Base-by-base conservation (phyloP, 2,888 invertebrate genomes). In the Crioceris asparagi region DNA sequence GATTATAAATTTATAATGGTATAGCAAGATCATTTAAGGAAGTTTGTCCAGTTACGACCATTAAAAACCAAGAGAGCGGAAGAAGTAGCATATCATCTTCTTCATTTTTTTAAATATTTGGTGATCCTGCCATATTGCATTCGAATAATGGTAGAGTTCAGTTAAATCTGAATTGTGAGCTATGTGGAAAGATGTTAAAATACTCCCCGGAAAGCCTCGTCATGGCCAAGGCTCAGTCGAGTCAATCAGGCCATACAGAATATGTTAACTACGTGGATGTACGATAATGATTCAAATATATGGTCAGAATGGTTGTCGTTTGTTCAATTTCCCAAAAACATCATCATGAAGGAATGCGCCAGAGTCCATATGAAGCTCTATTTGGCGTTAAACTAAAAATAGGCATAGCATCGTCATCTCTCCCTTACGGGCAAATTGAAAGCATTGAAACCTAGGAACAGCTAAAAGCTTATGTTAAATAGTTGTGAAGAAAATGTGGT, bases 361-460 rank as follows among this genome's bases (percentile, higher is more conserved):
- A 50, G 42, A 52, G 41, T 45, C 53, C 54, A 29, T 57, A 56
- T 47, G 49, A 55, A 53, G 54, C 53, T 30, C 32, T 50, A 46
- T 53, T 56, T 47, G 53, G 55, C 32, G 41, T 45, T 41, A 44
- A 48, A 44, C 39, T 42, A 45, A 53, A 47, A 50, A 47, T 41
- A 39, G 45, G 47, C 36, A 43, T 48, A 46, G 44, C 39, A 41
- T 46, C 50, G 32, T 32, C 19, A 33, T 49, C 47, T 33, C 47
- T 50, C 23, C 45, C 46, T 43, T 2, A 35, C 43, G 44, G 38
- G 32, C 41, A 43, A 46, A 50, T 50, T 32, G 36, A 38, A 48
- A 47, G 46, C 34, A 48, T 52, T 40, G 45, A 49, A 51, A 49
- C 45, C 35, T 41, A 52, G 42, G 48, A 49, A 51, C 43, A 48